Evolutionary conservation across 2,113 vertebrate species (phyloP), one percentile per base, ranked within the genome.

Genomic region (Phodopus roborovskii): DNA sequence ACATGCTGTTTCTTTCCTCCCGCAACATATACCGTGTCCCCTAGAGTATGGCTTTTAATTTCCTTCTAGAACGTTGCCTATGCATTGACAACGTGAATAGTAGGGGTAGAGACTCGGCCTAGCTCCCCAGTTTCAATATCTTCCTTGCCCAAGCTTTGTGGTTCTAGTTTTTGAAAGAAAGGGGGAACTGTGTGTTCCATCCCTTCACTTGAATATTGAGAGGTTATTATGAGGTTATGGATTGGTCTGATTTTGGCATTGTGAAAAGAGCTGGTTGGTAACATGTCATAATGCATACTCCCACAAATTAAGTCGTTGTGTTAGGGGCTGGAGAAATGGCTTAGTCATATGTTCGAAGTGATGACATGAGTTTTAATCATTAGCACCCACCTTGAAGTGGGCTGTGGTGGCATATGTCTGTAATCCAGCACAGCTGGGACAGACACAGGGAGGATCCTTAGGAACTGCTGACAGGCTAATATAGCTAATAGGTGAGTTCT

Each of bases 81-180:
- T 5, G 48, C 26, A 42, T n/a, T n/a, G n/a, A n/a, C n/a, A n/a
- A 16, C 12, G 5, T 22, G 28, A 26, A 7, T 77, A 36, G n/a
- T 7, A 8, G 28, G 28, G 8, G 33, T 3, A 7, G 12, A 17
- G 9, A n/a, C n/a, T n/a, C n/a, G 42, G 7, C 0, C 71, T 36
- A 74, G 17, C 26, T 77, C 70, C 36, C 26, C 24, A 33, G 3
- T 78, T 16, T 28, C n/a, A 56, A 7, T n/a, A 13, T 10, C 48
- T 78, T 87, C n/a, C 5, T 56, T 10, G 7, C 48, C 19, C n/a
- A 78, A 36, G 24, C 30, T 45, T 66, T 3, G 39, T 53, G 19
- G 45, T 93, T 78, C 28, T 58, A 93, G 83, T 7, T 87, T 64
- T 56, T 79, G 48, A 78, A 36, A 26, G 33, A 78, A 36, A 86